phyloP scores from a whole-genome alignment of 2,888 invertebrate species.

The Panzeria rudis region DNA sequence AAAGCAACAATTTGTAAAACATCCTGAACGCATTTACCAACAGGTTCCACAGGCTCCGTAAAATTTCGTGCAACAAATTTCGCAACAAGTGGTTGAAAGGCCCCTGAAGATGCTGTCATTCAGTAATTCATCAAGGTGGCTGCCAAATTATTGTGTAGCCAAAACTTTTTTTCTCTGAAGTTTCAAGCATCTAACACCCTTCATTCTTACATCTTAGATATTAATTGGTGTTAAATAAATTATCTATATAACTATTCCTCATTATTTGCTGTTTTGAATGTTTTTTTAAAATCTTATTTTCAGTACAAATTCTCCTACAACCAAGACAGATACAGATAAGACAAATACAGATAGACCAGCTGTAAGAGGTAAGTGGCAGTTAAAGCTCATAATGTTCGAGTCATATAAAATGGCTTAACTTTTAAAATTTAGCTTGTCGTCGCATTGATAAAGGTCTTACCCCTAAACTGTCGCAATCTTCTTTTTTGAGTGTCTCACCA shows the following conservation, averaged over 20 bases:
- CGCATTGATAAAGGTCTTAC: slow-evolving; percentile 56
- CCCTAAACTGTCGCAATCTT: slow-evolving; percentile 72
- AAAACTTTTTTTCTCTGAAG: too few species aligned
- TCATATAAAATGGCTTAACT: neutral
- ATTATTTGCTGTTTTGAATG: neutral
- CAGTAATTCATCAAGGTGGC: slow-evolving; percentile 61
- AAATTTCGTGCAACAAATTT: slow-evolving; percentile 4
- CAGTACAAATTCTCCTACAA: neutral
- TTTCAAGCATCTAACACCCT: slow-evolving; percentile 25
- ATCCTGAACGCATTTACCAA: slow-evolving; percentile 18
- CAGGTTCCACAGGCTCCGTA: neutral
- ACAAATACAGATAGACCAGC: slow-evolving; percentile 72
- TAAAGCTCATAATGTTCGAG: neutral
- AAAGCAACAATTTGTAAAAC: slow-evolving; percentile 37
- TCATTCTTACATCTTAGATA: neutral
- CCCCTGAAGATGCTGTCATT: too few species aligned
- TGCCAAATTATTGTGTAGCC: slow-evolving; percentile 23
- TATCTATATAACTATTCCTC: neutral
- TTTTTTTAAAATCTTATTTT: slow-evolving; percentile 7
- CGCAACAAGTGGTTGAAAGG: slow-evolving; percentile 6
- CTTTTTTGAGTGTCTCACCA: slow-evolving; percentile 79
- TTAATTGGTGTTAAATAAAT: neutral
- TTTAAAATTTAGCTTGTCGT: slow-evolving; percentile 67
- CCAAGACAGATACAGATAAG: neutral
- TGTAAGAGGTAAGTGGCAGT: slow-evolving; percentile 73